phyloP scores from a whole-genome alignment of 2,113 vertebrate species.

The Tragelaphus strepsiceros region DNA sequence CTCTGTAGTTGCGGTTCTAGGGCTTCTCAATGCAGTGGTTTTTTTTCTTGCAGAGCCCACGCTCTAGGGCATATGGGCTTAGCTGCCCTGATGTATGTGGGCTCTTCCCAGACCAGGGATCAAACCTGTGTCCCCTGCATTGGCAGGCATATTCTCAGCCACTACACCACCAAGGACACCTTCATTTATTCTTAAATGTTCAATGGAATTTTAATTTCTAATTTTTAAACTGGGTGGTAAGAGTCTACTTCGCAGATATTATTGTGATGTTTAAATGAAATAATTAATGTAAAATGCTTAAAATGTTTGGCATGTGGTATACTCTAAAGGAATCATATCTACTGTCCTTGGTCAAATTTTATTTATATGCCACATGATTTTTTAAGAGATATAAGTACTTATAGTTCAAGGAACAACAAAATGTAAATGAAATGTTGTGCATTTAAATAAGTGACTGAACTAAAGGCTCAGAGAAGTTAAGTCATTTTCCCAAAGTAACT shows the following conservation, averaged over 20 bases:
- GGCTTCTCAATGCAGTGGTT: background rate
- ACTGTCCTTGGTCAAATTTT: background rate
- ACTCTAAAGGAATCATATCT: background rate
- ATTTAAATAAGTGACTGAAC: conserved; percentile 1
- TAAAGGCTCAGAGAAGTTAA: conserved; percentile 16
- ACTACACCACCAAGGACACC: background rate
- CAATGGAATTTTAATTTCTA: conserved; percentile 1
- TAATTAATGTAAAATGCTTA: conserved; percentile 12
- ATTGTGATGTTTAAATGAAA: background rate
- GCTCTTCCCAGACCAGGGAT: background rate
- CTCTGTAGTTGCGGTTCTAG: background rate
- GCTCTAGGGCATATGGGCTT: background rate
- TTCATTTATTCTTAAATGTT: conserved; percentile 5
- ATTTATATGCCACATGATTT: background rate
- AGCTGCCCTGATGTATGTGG: background rate
- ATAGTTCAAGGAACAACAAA: background rate
- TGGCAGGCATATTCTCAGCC: background rate
- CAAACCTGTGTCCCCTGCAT: background rate
- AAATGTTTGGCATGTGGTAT: background rate
- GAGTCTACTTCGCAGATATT: background rate
- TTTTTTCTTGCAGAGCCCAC: background rate
- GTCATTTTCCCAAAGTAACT: conserved; percentile 32
- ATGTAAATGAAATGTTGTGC: conserved; percentile 5
- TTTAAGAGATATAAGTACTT: background rate
- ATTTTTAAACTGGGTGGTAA: background rate